Percentiles rank a stretch among this genome's conserved stretches.
Conservation (phyloP, 2,888 invertebrate genomes). For the Unio delphinus region DNA sequence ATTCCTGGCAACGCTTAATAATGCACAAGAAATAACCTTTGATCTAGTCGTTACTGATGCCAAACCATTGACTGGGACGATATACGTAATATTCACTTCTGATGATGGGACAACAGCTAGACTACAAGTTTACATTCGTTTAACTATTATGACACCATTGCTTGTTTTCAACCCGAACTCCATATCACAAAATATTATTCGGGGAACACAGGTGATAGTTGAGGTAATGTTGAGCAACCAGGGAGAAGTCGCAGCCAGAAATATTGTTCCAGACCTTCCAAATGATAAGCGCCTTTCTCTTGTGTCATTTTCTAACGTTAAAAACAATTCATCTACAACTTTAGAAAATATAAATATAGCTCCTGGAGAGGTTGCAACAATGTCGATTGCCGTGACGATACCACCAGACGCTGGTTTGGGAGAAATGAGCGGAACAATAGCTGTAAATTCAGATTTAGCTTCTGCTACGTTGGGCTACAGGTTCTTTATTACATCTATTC, state of each 20-base stretch:
- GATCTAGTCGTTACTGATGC: conserved; percentile 19
- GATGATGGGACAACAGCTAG: conserved; percentile 17
- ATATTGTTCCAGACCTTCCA: conserved; percentile 29
- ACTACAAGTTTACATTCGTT: conserved; percentile 14
- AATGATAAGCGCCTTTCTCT: conserved; percentile 30
- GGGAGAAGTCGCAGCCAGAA: conserved; percentile 35
- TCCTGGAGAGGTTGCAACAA: conserved; percentile 16
- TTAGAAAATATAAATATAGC: conserved; percentile 12
- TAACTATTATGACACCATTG: conserved; percentile 20
- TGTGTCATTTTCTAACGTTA: conserved; percentile 24
- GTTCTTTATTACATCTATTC: conserved; percentile 32
- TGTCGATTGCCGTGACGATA: conserved; percentile 29
- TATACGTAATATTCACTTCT: conserved; percentile 24
- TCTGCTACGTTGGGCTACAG: conserved; percentile 16
- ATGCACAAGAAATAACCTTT: conserved; percentile 4
- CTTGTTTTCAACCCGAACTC: conserved; percentile 14
- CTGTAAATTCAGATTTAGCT: conserved; percentile 22
- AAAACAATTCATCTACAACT: not conserved
- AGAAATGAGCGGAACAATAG: conserved; percentile 27
- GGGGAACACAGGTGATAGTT: conserved; percentile 21
- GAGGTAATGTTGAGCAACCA: conserved; percentile 35
- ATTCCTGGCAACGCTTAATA: not conserved
- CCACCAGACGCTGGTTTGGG: conserved; percentile 19
- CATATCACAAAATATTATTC: conserved; percentile 13
- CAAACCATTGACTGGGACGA: conserved; percentile 20